phyloP scores from a whole-genome alignment of 23 tunicate genomes.

The Halocynthia roretzi region DNA sequence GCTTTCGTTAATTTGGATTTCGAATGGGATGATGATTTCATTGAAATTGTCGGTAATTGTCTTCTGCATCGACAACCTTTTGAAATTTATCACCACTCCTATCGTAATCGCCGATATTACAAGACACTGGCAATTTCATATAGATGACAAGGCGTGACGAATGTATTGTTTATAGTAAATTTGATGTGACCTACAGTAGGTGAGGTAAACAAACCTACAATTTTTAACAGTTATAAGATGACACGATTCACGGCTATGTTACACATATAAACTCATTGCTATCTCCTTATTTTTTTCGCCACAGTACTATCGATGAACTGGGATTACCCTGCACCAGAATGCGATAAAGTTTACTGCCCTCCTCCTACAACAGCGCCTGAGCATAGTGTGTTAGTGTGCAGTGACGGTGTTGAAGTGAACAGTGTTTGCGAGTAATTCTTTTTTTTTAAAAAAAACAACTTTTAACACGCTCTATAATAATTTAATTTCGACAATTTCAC shows the following conservation, averaged over 20 bases:
- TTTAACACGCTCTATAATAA: not conserved
- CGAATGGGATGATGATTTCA: not conserved
- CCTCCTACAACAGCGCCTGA: not conserved
- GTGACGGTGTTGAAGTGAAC: not conserved
- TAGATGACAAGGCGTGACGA: too few species aligned
- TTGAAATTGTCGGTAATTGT: not conserved
- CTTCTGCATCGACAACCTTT: not conserved
- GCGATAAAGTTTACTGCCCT: constrained; percentile 3
- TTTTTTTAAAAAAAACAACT: not conserved
- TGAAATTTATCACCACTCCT: too few species aligned
- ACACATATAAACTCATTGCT: too few species aligned
- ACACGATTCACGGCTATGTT: too few species aligned
- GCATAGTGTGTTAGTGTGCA: not conserved
- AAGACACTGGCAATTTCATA: too few species aligned
- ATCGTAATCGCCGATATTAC: too few species aligned
- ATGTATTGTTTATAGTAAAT: too few species aligned
- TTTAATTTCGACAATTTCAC: not conserved
- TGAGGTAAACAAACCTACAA: too few species aligned
- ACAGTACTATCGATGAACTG: not conserved
- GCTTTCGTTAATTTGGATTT: too few species aligned
- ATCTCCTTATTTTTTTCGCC: too few species aligned
- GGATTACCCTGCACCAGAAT: constrained; percentile 9
- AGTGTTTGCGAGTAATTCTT: not conserved
- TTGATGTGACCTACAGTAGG: too few species aligned
- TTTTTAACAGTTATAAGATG: too few species aligned